Percentiles rank a stretch among this genome's conserved stretches.
Evolutionary conservation across 2,888 invertebrate genomes (phyloP).

Genomic region (Drosophila mimetica): DNA sequence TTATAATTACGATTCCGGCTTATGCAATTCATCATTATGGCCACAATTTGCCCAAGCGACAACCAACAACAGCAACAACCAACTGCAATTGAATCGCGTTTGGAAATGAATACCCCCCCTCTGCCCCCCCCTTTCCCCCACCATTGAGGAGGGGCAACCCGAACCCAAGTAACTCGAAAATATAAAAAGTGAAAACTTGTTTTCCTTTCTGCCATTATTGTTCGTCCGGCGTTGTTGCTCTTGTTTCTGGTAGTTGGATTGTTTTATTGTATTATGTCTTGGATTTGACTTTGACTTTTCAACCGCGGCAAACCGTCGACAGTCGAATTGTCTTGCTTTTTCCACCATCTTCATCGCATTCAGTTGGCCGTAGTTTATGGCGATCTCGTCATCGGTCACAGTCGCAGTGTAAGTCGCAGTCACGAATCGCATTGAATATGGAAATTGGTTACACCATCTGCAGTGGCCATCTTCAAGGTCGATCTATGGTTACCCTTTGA

Average conservation of each 20-base stretch:
- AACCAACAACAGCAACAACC: constrained; percentile 23
- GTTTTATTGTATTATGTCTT: constrained; percentile 58
- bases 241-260: constrained; percentile 38
- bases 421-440: constrained; percentile 37
- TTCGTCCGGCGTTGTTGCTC: constrained; percentile 45
- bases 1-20: constrained; percentile 67
- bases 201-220: constrained; percentile 56
- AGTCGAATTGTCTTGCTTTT: constrained; percentile 55
- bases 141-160: constrained; percentile 42
- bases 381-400: constrained; percentile 38
- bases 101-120: constrained; percentile 70
- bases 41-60: constrained; percentile 54
- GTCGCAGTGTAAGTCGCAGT: constrained; percentile 12
- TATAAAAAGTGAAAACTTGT: constrained; percentile 76
- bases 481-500: constrained; percentile 37
- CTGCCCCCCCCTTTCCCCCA: too few species aligned
- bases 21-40: constrained; percentile 74
- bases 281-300: constrained; percentile 79
- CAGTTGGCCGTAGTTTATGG: constrained; percentile 1
- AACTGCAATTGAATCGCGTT: constrained; percentile 71
- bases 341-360: constrained; percentile 22
- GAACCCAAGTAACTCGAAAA: constrained; percentile 58
- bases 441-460: constrained; percentile 17
- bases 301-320: constrained; percentile 54
- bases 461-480: constrained; percentile 25